Conservation (phyloP, 2,113 vertebrate species). For the Procapra przewalskii region DNA sequence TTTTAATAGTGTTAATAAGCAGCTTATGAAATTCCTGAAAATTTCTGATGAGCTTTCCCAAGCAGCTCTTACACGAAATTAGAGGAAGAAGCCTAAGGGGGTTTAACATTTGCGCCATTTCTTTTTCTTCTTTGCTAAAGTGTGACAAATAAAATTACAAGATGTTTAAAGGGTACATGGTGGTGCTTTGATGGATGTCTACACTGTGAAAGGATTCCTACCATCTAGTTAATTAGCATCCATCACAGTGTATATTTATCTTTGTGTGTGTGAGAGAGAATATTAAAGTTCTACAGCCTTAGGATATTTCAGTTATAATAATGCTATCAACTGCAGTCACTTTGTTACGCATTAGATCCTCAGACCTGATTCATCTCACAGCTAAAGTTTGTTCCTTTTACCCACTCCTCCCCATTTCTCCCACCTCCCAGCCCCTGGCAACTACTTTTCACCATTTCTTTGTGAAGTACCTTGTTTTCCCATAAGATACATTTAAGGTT, state of each 20-base stretch:
- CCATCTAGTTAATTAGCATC: neutral
- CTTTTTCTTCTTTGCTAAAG: neutral
- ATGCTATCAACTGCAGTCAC: neutral
- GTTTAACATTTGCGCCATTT: neutral
- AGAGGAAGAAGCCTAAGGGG: neutral
- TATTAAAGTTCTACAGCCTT: neutral
- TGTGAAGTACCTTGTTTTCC: neutral
- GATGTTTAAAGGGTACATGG: neutral
- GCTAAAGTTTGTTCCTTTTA: neutral
- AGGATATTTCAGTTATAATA: neutral
- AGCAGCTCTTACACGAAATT: no score
- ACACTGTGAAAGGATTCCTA: neutral
- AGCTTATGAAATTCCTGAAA: neutral
- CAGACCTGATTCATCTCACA: neutral
- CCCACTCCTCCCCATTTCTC: neutral
- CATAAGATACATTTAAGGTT: neutral
- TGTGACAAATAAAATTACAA: neutral
- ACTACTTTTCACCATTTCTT: neutral
- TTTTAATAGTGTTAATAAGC: neutral
- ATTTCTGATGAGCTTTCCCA: neutral
- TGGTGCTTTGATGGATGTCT: no score
- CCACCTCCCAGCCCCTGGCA: neutral
- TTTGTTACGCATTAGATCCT: accelerated
- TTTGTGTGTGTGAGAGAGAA: neutral
- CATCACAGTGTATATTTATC: no score